Conservation (phyloP, 2,888 invertebrate genomes). For the Hypomecis punctinalis region DNA sequence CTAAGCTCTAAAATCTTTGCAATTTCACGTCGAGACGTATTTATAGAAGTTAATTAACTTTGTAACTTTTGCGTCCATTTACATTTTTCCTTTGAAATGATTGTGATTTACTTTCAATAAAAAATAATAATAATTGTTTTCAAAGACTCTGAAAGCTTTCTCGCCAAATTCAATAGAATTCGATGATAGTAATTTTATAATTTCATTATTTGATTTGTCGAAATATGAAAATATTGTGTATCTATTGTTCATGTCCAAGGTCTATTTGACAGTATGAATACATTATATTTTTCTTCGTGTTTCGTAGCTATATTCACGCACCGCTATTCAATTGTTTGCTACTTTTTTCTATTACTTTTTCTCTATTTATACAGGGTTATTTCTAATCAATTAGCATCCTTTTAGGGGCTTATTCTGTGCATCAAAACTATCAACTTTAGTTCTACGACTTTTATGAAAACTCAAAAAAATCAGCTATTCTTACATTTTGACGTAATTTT, state of each 20-base stretch:
- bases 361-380: too few relatives aligned
- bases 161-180: conserved; percentile 1
- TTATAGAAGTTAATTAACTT: conserved; percentile 7
- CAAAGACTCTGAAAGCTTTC: conserved; percentile 1
- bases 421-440: too few relatives aligned
- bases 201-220: conserved; percentile 9
- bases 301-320: too few relatives aligned
- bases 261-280: neutral
- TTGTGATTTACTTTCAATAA: conserved; percentile 15
- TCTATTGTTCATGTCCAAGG: neutral
- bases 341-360: too few relatives aligned
- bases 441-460: too few relatives aligned
- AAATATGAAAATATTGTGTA: conserved; percentile 1
- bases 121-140: conserved; percentile 11
- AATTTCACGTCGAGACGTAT: neutral
- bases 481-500: too few relatives aligned
- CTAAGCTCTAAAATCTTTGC: neutral
- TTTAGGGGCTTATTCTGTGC: too few relatives aligned
- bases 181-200: neutral
- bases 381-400: too few relatives aligned
- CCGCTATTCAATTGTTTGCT: too few relatives aligned
- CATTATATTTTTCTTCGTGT: neutral
- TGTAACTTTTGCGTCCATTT: neutral
- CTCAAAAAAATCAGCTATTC: too few relatives aligned
- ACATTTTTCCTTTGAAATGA: conserved; percentile 4